Base-by-base conservation (phyloP, 2,888 invertebrate genomes). In the Muschampia plurimacula region DNA sequence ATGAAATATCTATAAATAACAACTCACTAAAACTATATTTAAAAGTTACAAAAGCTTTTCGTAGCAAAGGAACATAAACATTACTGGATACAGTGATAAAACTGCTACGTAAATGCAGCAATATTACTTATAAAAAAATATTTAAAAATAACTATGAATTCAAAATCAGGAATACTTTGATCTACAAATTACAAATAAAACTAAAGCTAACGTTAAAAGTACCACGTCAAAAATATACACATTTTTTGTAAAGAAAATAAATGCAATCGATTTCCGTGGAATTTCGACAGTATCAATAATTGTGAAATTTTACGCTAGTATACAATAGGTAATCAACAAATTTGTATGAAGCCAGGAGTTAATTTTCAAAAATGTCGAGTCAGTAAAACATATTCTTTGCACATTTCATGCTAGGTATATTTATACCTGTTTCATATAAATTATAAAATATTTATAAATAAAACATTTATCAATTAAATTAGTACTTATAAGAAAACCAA, bases 171-270 rank as follows among this genome's bases (percentile, higher is more conserved):
- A 68, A 73, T 73, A 72, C 78, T 77, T 77, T 55, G 41, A 57
- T 74, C 76, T 81, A 74, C 77, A 82, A 79, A 83, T 83, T 82
- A 83, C 75, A 80, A 82, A 57, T 32, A 32, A 55, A 55, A 85
- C 77, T 83, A 82, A 82, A 72, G 80, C 79, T 83, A 83, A 85
- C 74, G 67, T 77, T 76, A 78, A 81, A 83, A 80, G 82, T 85
- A 88, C 84, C 84, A 85, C 83, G 77, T 87, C 80, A 81, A 89
- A 86, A 88, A 88, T 88, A 84, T 82, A 80, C 80, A 80, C 77
- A 80, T 80, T 82, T 78, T 78, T 75, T 74, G 76, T 78, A 77
- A 77, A 57, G 68, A 79, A 81, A 82, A 86, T 86, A 89, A 89
- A 89, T 89, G 89, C 89, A 87, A 82, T 80, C 57, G 66, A 67